Conservation (phyloP, 2,888 invertebrate species). For the Ellobium chinense region DNA sequence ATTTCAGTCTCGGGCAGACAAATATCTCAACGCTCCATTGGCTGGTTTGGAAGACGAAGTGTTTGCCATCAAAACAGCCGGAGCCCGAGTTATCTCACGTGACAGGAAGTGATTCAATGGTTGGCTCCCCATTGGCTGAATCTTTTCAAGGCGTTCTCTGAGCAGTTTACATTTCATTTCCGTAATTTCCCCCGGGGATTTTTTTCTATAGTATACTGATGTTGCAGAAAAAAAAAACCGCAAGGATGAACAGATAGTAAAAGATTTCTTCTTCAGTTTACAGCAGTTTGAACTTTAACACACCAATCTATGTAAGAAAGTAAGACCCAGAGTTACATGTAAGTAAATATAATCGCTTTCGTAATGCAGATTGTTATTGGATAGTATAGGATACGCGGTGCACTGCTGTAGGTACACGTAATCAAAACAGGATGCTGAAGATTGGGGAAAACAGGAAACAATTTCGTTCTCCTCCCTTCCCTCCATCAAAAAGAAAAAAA, state of each 20-base stretch:
- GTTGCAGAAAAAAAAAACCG: not conserved
- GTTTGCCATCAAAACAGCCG: constrained; percentile 11
- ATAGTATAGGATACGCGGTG: too few relatives aligned
- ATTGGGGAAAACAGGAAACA: too few relatives aligned
- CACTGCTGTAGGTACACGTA: too few relatives aligned
- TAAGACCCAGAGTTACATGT: too few relatives aligned
- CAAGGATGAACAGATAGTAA: constrained; percentile 11
- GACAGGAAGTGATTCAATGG: not conserved
- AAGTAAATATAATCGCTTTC: too few relatives aligned
- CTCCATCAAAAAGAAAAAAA: too few relatives aligned
- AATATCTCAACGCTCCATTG: not conserved
- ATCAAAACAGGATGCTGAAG: too few relatives aligned
- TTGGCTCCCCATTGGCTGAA: not conserved
- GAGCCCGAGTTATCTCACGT: not conserved
- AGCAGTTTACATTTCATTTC: constrained; percentile 31
- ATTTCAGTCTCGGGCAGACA: not conserved
- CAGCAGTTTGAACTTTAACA: too few relatives aligned
- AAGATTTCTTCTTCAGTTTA: too few relatives aligned
- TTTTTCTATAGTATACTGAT: not conserved
- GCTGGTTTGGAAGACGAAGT: constrained; percentile 17
- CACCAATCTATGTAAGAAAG: too few relatives aligned
- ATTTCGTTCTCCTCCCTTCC: too few relatives aligned
- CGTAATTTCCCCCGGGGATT: constrained; percentile 28
- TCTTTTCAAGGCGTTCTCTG: not conserved
- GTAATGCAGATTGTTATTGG: too few relatives aligned